Conservation (phyloP, 2,888 invertebrate species). For the Dione juno region DNA sequence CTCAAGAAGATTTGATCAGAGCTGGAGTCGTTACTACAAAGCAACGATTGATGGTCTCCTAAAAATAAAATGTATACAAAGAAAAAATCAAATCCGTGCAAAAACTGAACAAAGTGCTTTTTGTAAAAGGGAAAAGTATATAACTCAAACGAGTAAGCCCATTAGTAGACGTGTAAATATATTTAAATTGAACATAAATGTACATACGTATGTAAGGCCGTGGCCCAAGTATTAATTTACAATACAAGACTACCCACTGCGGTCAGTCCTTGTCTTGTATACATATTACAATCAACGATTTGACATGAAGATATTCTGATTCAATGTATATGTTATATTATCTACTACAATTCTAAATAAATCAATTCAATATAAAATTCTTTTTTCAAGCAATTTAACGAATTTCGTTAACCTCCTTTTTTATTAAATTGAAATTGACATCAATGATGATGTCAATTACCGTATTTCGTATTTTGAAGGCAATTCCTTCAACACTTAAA, state of each 20-base stretch:
- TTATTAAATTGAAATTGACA: too few species aligned
- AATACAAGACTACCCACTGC: conserved; percentile 27
- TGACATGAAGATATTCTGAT: neutral
- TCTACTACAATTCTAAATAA: too few species aligned
- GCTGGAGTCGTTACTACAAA: too few species aligned
- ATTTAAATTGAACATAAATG: conserved; percentile 3
- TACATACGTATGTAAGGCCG: conserved; percentile 13
- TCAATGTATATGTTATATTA: neutral
- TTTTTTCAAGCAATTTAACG: too few species aligned
- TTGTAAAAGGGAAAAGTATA: neutral
- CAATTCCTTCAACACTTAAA: too few species aligned
- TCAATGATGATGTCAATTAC: too few species aligned
- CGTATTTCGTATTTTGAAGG: too few species aligned
- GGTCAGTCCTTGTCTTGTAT: conserved; percentile 31
- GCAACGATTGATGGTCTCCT: too few species aligned
- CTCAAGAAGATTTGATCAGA: too few species aligned
- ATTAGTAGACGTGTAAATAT: conserved; percentile 24
- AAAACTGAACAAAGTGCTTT: neutral
- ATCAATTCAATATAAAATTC: too few species aligned
- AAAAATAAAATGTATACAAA: neutral
- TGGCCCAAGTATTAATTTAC: conserved; percentile 35
- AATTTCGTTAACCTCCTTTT: too few species aligned
- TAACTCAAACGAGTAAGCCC: conserved; percentile 9
- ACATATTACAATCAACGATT: conserved; percentile 19
- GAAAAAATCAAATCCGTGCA: neutral